phyloP scores from a whole-genome alignment of 1,140 invertebrate species.

The Octopus bimaculoides region DNA sequence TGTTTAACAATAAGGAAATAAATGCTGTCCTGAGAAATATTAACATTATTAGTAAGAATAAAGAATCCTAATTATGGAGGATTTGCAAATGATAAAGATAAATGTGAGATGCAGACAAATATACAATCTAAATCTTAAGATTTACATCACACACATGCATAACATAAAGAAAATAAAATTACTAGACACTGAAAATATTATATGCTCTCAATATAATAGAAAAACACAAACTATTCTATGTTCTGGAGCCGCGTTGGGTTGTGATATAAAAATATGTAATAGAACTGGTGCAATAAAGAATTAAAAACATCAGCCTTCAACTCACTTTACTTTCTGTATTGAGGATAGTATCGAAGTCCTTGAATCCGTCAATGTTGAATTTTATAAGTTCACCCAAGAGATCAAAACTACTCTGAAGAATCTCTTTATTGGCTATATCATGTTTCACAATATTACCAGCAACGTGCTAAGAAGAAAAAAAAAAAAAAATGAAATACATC shows the following conservation, averaged over 20 bases:
- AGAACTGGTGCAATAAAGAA: no score
- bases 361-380: slow-evolving; percentile 60
- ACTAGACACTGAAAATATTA: background rate
- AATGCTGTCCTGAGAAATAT: no score
- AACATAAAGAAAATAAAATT: no score
- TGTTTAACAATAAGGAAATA: no score
- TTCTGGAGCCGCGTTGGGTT: no score
- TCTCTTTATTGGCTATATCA: slow-evolving; percentile 58
- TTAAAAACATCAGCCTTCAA: background rate
- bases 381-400: slow-evolving; percentile 60
- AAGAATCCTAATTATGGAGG: no score
- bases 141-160: no score
- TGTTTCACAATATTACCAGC: slow-evolving; percentile 55
- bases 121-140: no score
- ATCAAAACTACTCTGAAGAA: slow-evolving; percentile 61
- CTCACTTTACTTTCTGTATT: slow-evolving; percentile 47
- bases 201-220: background rate
- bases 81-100: no score
- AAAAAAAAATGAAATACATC: background rate
- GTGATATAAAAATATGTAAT: no score
- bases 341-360: slow-evolving; percentile 53
- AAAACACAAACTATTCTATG: background rate
- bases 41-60: no score
- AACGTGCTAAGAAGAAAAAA: slow-evolving; percentile 49
- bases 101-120: no score